Evolutionary conservation across 2,113 vertebrate genomes (phyloP), one percentile per base, ranked within the genome.

Genomic region (Hyla sarda): DNA sequence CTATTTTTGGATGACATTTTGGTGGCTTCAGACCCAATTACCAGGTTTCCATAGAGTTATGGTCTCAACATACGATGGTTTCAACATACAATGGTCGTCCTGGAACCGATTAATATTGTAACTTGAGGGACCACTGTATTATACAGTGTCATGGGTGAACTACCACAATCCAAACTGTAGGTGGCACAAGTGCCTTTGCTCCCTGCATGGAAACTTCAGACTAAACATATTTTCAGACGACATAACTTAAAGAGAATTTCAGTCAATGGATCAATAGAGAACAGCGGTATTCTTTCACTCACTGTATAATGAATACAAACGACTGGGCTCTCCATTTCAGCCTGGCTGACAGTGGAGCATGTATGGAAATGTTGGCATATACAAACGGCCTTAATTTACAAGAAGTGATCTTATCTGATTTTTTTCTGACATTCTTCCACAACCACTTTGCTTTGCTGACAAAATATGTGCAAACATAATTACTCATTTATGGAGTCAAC

Each of bases 341-440:
- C 14, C 52, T 3, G 52, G 52, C 28, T 79, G 32, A 41, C 14
- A 23, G 30, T 34, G 78, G 34, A 47, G 25, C 56, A 47, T 28
- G 56, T 23, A 62, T 65, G 78, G 52, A 62, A 81, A 81, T 28
- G 56, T 37, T 65, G 37, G 37, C 34, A 62, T 62, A 45, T 14
- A 82, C 47, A 48, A 28, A 69, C 45, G 41, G 45, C 3, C 21
- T 12, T 50, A 23, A 52, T 48, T 82, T 32, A 69, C 47, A 34
- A 52, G 58, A 82, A 48, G n/a, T 32, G 80, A 82, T 82, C 60
- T 82, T 82, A 82, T 67, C 79, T 30, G n/a, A 41, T 48, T 47
- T 32, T 47, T 32, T 82, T 48, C 58, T 82, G 79, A 82, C 62
- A 50, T 69, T 67, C 47, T 52, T 82, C 62, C 80, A 82, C 25